phyloP scores from a whole-genome alignment of 2,888 invertebrate species.

The Sepioteuthis lessoniana region DNA sequence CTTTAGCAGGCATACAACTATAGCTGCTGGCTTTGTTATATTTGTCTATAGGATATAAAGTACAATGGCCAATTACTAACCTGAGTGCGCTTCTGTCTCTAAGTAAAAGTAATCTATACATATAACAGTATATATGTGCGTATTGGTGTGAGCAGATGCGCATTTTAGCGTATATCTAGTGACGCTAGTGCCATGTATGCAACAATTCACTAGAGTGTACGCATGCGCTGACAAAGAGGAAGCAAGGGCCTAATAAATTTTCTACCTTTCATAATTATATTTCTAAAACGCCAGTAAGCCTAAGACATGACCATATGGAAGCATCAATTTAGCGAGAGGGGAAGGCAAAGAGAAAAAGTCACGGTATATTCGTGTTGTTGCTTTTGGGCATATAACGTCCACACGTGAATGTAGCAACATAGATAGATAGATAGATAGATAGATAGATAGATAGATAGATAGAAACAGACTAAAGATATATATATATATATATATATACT shows the following conservation, averaged over 20 bases:
- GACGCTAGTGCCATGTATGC: no score
- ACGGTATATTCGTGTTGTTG: background rate
- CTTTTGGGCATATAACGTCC: background rate
- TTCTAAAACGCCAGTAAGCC: background rate
- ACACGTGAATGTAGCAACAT: background rate
- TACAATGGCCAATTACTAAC: conserved; percentile 33
- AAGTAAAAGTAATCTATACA: no score
- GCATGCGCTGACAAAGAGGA: background rate
- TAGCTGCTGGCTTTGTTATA: background rate
- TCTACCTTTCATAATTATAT: background rate
- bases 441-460: no score
- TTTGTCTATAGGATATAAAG: background rate
- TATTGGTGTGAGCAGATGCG: no score
- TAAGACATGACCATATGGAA: background rate
- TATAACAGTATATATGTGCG: no score
- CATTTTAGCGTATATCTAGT: no score
- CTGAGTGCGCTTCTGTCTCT: background rate
- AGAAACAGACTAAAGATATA: no score
- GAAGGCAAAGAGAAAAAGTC: background rate
- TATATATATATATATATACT: no score
- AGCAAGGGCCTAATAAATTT: background rate
- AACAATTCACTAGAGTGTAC: background rate
- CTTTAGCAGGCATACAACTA: background rate
- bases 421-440: no score
- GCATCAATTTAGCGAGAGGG: background rate